These are phyloP conservation scores for Periplaneta americana DNA, from an alignment of 1,140 invertebrate genomes.

Conservation along the genomic window DNA sequence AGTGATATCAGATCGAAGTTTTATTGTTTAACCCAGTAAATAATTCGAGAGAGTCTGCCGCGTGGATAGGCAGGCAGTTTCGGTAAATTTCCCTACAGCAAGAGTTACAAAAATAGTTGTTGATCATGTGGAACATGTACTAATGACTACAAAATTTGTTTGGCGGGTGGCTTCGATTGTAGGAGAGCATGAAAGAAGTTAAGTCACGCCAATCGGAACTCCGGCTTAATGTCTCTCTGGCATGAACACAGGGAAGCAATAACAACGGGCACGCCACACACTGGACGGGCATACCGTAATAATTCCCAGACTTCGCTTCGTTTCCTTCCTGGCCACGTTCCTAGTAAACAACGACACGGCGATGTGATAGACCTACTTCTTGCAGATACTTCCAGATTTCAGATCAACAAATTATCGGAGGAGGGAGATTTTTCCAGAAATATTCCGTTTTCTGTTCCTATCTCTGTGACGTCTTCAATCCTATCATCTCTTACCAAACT, in stretches of 20 bases:
- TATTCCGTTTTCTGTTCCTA: too few relatives aligned
- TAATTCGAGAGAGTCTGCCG: too few relatives aligned
- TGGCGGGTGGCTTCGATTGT: neutral
- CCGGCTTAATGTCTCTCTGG: neutral
- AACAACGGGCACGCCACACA: neutral
- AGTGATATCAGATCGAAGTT: neutral
- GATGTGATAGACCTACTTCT: too few relatives aligned
- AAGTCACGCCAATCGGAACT: neutral
- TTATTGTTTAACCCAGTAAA: neutral
- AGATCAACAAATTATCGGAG: too few relatives aligned
- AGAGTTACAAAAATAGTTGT: neutral
- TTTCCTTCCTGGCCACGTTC: neutral
- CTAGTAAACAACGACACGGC: too few relatives aligned
- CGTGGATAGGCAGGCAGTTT: neutral
- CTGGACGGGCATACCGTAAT: neutral
- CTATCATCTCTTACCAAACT: too few relatives aligned
- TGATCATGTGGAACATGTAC: neutral
- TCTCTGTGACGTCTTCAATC: too few relatives aligned
- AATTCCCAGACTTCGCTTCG: neutral
- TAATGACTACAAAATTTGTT: neutral
- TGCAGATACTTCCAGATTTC: too few relatives aligned
- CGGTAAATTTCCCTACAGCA: neutral
- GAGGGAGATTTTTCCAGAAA: too few relatives aligned
- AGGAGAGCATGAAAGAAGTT: neutral
- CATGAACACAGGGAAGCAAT: neutral